phyloP scores from a whole-genome alignment of 1,140 invertebrate species.

The Tetramorium simillimum region DNA sequence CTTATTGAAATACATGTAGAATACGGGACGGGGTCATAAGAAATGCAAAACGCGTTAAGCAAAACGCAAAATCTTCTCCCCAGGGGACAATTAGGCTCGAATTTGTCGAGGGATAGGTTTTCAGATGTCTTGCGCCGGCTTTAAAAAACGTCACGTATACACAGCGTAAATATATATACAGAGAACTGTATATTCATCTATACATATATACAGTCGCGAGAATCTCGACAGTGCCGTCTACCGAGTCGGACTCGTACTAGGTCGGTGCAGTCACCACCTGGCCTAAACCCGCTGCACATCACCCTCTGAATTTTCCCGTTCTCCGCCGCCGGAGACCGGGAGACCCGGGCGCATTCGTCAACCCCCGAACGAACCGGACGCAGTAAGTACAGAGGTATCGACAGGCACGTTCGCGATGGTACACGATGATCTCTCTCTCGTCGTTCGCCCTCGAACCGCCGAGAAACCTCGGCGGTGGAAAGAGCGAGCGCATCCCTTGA shows the following conservation, averaged over 20 bases:
- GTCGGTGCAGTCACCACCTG: slow-evolving; percentile 75
- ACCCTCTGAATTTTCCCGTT: slow-evolving; percentile 53
- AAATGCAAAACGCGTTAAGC: not conserved
- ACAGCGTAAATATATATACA: not conserved
- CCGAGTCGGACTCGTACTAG: slow-evolving; percentile 76
- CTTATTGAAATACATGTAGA: not conserved
- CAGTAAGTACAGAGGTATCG: slow-evolving; percentile 53
- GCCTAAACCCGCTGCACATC: slow-evolving; percentile 76
- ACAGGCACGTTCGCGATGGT: not conserved
- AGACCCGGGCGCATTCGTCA: not conserved
- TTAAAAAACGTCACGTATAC: not conserved
- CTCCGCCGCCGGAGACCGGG: not conserved
- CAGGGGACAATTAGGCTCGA: not conserved
- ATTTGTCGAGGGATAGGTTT: not conserved
- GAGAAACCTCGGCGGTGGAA: not conserved
- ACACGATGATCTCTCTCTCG: not conserved
- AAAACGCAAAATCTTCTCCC: not conserved
- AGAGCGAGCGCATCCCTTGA: not conserved
- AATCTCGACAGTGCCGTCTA: slow-evolving; percentile 75
- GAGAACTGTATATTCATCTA: not conserved
- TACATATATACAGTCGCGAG: not conserved
- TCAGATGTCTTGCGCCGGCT: not conserved
- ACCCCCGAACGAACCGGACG: slow-evolving; percentile 60
- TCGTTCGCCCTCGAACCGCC: not conserved
- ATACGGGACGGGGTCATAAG: not conserved